These are phyloP conservation scores for Chorisops tibialis DNA, from an alignment of 2,888 invertebrate species.

Conservation along the genomic window DNA sequence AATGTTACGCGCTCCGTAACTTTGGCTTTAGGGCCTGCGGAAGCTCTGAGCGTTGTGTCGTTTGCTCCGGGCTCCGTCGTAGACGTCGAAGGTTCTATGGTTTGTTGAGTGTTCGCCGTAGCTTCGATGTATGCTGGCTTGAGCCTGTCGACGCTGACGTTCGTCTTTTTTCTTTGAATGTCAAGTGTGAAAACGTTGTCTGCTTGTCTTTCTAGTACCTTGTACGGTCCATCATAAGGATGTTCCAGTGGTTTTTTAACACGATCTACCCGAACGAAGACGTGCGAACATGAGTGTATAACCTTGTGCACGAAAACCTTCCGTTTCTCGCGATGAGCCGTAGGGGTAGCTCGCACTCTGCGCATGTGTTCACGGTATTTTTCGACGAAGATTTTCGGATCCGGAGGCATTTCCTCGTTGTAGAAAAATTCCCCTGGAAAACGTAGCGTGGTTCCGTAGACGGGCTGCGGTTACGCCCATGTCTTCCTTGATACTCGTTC, in stretches of 20 bases:
- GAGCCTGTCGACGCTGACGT: slow-evolving; percentile 27
- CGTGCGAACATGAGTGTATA: slow-evolving; percentile 19
- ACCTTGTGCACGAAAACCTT: slow-evolving; percentile 21
- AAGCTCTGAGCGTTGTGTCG: too few species aligned
- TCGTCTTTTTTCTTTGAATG: neutral
- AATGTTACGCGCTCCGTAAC: too few species aligned
- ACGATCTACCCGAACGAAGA: slow-evolving; percentile 28
- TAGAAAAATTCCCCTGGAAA: too few species aligned
- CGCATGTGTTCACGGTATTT: too few species aligned
- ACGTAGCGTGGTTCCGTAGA: too few species aligned
- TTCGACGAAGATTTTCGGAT: slow-evolving; percentile 20
- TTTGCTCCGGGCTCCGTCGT: too few species aligned
- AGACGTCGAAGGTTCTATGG: too few species aligned
- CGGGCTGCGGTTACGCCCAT: too few species aligned
- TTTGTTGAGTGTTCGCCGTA: too few species aligned
- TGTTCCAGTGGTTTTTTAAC: slow-evolving; percentile 21
- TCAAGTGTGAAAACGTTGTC: slow-evolving; percentile 21
- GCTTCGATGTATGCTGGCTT: slow-evolving; percentile 27
- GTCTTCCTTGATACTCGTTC: neutral
- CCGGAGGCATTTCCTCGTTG: neutral
- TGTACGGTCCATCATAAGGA: slow-evolving; percentile 28
- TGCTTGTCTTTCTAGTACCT: slow-evolving; percentile 3
- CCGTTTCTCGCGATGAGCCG: neutral
- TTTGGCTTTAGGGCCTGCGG: too few species aligned
- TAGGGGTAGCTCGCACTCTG: too few species aligned